phyloP scores from a whole-genome alignment of 2,797 vertebrate genomes.

The Gorsachius magnificus region DNA sequence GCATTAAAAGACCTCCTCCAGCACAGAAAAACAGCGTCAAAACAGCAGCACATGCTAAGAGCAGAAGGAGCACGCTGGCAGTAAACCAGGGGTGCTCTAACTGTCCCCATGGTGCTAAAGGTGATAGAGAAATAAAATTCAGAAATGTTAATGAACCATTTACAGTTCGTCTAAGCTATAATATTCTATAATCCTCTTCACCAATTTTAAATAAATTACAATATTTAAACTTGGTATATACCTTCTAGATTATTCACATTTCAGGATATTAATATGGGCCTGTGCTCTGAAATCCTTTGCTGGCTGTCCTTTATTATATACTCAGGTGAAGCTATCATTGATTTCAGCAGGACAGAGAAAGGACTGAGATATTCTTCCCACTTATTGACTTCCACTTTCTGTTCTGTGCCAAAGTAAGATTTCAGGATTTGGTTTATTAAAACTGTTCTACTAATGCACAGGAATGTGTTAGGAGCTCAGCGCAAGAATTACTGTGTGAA shows the following conservation, averaged over 20 bases:
- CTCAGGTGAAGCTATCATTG: background rate
- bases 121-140: background rate
- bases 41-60: background rate
- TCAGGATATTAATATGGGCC: background rate
- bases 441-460: background rate
- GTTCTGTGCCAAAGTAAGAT: background rate
- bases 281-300: background rate
- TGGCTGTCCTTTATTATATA: background rate
- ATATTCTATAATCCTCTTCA: background rate
- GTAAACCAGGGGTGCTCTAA: background rate
- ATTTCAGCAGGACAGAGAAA: background rate
- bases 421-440: background rate
- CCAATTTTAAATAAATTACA: background rate
- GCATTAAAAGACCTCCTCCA: background rate
- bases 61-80: background rate
- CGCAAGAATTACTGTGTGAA: slow-evolving; percentile 17
- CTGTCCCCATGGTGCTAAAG: background rate
- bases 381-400: background rate
- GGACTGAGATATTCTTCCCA: background rate
- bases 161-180: background rate
- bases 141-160: background rate
- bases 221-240: background rate
- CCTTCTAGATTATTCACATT: background rate
- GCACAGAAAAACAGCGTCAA: background rate
- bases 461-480: background rate